Base-by-base conservation (phyloP, 2,797 vertebrate species). In the Rachycentron canadum region DNA sequence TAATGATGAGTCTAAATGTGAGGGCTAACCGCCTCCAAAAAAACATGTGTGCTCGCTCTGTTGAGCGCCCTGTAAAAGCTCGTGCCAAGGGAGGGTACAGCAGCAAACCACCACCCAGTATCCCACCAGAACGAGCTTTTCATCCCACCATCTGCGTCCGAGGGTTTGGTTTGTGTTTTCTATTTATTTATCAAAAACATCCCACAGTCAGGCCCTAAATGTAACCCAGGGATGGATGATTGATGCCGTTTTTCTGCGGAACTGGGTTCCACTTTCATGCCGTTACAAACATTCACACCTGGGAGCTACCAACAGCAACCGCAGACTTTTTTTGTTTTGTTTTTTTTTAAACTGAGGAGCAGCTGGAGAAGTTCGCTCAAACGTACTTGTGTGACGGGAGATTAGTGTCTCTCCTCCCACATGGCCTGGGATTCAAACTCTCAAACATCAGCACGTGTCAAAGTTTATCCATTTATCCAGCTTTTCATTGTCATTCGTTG, bases 1-100 rank as follows among this genome's bases (percentile, higher is more conserved):
- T 83, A 87, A 81, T 90, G 86, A 87, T 90, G 88, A 91, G 72
- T 89, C 82, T 71, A 85, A 89, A 91, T 82, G 73, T 86, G 81
- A 88, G 78, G 79, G 76, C 61, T 74, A 88, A 88, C 81, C 69
- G n/a, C 84, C 84, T 86, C 75, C 78, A 85, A 79, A 87, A 80
- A 82, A 89, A 85, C 83, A 89, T 88, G 78, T 89, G 86, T 77
- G 88, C 75, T 69, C 30, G 23, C 71, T 83, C 83, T 67, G 82
- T 85, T 83, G 77, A 90, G 66, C 17, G 58, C 69, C 78, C 82
- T 25, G 70, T 89, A 88, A 91, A 92, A 88, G 55, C 34, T 19
- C 0, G 28, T 75, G 85, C 90, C 90, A 91, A 85, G 72, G 87
- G 81, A 88, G 83, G 84, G 82, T 68, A 79, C 63, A 43, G 82